Evolutionary conservation across 2,113 vertebrate species (phyloP).

Genomic region (Pyrgilauda ruficollis): DNA sequence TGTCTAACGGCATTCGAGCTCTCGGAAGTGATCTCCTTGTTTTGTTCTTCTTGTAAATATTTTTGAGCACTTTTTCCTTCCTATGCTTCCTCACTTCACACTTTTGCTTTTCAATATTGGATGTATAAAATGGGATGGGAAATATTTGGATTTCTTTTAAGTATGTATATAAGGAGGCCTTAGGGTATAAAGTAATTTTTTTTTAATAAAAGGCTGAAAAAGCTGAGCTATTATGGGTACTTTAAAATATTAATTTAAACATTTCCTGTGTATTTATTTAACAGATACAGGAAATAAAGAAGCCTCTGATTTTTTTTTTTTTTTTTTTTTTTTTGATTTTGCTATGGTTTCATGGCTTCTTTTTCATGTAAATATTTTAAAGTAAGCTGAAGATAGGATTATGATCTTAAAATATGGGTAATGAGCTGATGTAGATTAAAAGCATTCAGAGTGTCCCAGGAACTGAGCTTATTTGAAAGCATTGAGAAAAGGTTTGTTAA

Average conservation of each 20-base stretch:
- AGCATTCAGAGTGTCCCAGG: not conserved
- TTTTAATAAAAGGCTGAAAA: not conserved
- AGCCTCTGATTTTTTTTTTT: not conserved
- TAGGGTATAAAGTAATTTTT: not conserved
- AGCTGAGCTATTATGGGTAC: not conserved
- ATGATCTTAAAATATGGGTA: fast-evolving
- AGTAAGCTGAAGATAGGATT: not conserved
- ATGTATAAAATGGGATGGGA: not conserved
- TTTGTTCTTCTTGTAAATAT: not conserved
- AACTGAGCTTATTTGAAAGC: not conserved
- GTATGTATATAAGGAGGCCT: not conserved
- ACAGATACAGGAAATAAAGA: not conserved
- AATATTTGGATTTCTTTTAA: not conserved
- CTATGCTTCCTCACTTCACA: not conserved
- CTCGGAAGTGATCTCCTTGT: not conserved
- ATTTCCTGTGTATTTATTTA: not conserved
- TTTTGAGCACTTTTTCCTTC: not conserved
- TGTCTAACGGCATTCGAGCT: not conserved
- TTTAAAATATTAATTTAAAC: not conserved
- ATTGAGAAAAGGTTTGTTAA: not conserved
- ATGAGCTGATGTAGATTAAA: not conserved
- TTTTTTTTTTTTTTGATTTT: not conserved
- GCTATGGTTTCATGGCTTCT: not conserved
- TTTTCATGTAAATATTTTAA: not conserved
- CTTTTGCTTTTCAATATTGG: not conserved